phyloP scores from a whole-genome alignment of 1,140 invertebrate genomes.

The Cepaea nemoralis region DNA sequence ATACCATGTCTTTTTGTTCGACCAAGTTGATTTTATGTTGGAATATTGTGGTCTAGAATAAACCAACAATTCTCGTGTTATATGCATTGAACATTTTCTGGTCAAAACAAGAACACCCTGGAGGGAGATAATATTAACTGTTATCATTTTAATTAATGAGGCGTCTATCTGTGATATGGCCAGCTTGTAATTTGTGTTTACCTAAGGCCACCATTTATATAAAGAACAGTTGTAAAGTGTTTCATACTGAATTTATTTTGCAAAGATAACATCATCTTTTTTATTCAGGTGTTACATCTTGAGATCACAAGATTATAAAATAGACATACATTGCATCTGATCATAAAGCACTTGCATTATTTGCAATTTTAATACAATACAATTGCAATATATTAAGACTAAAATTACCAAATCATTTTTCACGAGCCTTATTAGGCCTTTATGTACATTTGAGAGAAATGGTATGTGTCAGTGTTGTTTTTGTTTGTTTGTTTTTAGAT shows the following conservation, averaged over 20 bases:
- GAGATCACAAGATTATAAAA: not conserved
- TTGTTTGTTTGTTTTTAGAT: not conserved
- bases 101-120: not conserved
- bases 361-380: not conserved
- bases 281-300: not conserved
- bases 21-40: not conserved
- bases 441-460: not conserved
- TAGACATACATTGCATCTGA: not conserved
- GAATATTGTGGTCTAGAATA: not conserved
- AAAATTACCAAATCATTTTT: not conserved
- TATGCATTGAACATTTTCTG: not conserved
- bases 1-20: not conserved
- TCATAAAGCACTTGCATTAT: not conserved
- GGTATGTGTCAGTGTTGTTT: not conserved
- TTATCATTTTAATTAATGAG: not conserved
- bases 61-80: not conserved
- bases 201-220: not conserved
- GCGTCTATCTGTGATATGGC: slow-evolving; percentile 6
- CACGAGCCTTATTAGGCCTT: not conserved
- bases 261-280: not conserved
- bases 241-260: not conserved
- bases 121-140: not conserved
- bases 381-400: not conserved
- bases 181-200: not conserved
- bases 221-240: not conserved